Evolutionary conservation across 2,113 vertebrate species (phyloP), one percentile per base, ranked within the genome.

Genomic region (Leptobrachium leishanense): DNA sequence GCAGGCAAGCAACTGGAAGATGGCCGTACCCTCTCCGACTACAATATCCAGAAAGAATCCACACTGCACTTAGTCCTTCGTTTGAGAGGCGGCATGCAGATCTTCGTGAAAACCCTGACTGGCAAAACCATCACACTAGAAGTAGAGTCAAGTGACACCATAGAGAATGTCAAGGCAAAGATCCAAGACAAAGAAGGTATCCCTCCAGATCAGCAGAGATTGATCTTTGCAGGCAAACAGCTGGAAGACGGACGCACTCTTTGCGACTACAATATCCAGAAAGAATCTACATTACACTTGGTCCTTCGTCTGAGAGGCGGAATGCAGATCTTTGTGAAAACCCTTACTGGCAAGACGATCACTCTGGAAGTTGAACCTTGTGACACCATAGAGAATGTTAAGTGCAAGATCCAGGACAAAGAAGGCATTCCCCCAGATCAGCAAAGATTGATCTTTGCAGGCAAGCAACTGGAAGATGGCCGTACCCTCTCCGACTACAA

Each of bases 251-350:
- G 85, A 0, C 85, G 84, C 72, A 86, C 82, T 2, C 78, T 84
- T 20, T 85, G 90, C 0, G 92, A 93, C 86, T 94, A 93, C 88
- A 94, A 93, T 81, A 94, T 95, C 75, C 93, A 94, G 83, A 93
- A 94, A 83, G 90, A 91, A 54, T 76, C 74, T 0, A 76, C 74
- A 2, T 63, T 76, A 3, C 74, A 76, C 6, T 39, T 76, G 13
- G 74, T 92, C 0, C 88, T 92, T 20, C 88, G 90, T 1, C 85
- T 91, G 0, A 83, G 90, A 5, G 90, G 90, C 43, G 89, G 90
- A 2, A 87, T 87, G 86, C 86, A 87, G 82, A 87, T 87, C 69
- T 87, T 87, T 2, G 86, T 86, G 0, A 88, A 88, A 75, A 88
- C 86, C 15, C 50, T 86, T 5, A 88, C 86, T 63, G 86, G 86